These are phyloP conservation scores for Poecilia picta DNA, from an alignment of 2,797 vertebrate species.

Conservation along the genomic window DNA sequence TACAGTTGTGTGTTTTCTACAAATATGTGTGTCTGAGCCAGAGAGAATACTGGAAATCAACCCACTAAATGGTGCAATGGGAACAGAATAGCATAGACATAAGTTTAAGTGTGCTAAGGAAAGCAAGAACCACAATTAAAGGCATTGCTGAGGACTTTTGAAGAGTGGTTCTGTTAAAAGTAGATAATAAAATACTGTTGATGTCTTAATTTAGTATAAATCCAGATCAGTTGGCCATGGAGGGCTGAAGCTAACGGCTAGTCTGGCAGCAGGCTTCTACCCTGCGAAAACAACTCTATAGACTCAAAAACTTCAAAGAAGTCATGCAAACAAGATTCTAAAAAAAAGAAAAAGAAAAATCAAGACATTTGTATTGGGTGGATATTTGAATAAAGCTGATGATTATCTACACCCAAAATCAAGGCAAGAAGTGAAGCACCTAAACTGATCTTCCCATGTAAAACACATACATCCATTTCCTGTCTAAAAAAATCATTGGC, in stretches of 20 bases:
- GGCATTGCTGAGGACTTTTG: neutral
- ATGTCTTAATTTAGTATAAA: neutral
- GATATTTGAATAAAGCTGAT: neutral
- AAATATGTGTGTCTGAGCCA: slow-evolving; percentile 53
- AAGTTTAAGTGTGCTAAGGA: slow-evolving; percentile 5
- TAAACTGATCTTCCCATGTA: no score
- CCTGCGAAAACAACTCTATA: neutral
- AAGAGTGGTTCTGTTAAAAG: neutral
- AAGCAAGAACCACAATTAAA: slow-evolving; percentile 35
- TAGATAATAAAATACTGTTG: neutral
- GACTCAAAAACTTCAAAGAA: neutral
- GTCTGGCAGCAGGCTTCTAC: neutral
- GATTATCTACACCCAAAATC: neutral
- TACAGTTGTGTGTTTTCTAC: slow-evolving; percentile 58
- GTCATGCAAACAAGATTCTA: neutral
- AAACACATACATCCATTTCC: no score
- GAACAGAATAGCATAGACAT: slow-evolving; percentile 46
- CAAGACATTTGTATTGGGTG: neutral
- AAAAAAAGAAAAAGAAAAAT: neutral
- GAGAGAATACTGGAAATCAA: slow-evolving; percentile 59
- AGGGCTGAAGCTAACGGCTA: neutral
- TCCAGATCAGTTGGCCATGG: neutral
- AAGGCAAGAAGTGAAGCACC: neutral
- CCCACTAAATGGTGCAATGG: slow-evolving; percentile 57
- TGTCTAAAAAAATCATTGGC: neutral